phyloP scores from a whole-genome alignment of 2,888 invertebrate genomes.

The Agrotis segetum region DNA sequence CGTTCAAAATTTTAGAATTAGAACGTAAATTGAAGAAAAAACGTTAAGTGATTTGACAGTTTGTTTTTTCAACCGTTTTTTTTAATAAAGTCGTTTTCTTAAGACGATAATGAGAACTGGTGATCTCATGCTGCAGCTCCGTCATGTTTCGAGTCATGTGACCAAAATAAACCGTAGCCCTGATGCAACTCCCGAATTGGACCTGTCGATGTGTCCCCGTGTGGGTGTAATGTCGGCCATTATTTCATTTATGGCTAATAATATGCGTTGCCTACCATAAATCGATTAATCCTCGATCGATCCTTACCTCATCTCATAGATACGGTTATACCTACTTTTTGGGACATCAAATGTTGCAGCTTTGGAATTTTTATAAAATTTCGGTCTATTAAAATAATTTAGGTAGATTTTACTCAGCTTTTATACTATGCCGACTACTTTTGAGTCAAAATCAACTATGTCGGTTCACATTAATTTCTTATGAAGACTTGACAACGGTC shows the following conservation, averaged over 20 bases:
- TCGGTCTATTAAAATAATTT: neutral
- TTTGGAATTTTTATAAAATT: neutral
- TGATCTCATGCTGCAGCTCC: slow-evolving; percentile 86
- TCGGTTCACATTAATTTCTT: slow-evolving; percentile 33
- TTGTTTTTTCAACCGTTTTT: slow-evolving; percentile 41
- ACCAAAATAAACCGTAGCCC: slow-evolving; percentile 82
- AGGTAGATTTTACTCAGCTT: neutral
- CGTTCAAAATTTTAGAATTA: slow-evolving; percentile 44
- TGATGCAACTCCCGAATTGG: slow-evolving; percentile 80
- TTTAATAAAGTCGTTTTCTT: slow-evolving; percentile 51
- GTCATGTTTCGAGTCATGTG: slow-evolving; percentile 83
- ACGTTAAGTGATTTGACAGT: slow-evolving; percentile 36
- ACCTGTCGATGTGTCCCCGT: slow-evolving; percentile 66
- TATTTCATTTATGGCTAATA: slow-evolving; percentile 63
- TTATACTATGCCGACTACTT: neutral
- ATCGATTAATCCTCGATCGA: slow-evolving; percentile 25
- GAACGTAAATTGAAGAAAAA: slow-evolving; percentile 30
- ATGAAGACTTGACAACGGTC: slow-evolving; percentile 47
- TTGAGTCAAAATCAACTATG: slow-evolving; percentile 6
- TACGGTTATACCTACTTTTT: neutral
- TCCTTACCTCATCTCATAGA: slow-evolving; percentile 6
- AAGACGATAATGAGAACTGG: slow-evolving; percentile 75
- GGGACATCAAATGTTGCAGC: too few species aligned
- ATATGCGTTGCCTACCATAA: slow-evolving; percentile 55
- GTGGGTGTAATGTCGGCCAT: slow-evolving; percentile 74